Conservation (phyloP, 2,113 vertebrate genomes). For the Cephalopterus ornatus region DNA sequence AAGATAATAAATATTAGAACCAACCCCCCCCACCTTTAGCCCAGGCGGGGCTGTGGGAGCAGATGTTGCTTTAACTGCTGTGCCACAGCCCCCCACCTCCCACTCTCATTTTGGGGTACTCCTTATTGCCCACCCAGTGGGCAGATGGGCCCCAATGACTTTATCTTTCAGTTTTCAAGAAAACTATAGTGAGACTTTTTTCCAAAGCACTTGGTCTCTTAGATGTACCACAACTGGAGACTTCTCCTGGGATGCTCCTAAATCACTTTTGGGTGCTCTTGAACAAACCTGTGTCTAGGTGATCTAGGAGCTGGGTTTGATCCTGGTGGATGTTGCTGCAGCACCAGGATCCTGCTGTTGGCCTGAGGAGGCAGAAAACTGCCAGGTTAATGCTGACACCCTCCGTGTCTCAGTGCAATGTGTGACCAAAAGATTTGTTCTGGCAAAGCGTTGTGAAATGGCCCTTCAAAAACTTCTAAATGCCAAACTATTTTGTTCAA, state of each 20-base stretch:
- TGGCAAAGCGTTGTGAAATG: not conserved
- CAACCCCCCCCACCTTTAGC: not conserved
- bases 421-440: not conserved
- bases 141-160: not conserved
- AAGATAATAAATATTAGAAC: not conserved
- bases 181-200: not conserved
- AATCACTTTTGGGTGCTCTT: not conserved
- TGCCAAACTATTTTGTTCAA: not conserved
- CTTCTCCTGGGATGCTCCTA: not conserved
- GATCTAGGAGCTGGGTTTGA: not conserved
- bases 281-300: not conserved
- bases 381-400: not conserved
- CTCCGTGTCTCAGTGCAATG: not conserved
- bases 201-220: not conserved
- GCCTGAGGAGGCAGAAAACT: not conserved
- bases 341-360: accelerated
- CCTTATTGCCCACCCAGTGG: accelerated
- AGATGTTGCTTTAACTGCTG: not conserved
- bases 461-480: not conserved
- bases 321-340: not conserved
- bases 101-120: not conserved
- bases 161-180: not conserved
- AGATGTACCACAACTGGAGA: not conserved
- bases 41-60: not conserved
- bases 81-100: not conserved